Conservation (phyloP, 2,113 vertebrate genomes). For the Oncorhynchus clarkii region DNA sequence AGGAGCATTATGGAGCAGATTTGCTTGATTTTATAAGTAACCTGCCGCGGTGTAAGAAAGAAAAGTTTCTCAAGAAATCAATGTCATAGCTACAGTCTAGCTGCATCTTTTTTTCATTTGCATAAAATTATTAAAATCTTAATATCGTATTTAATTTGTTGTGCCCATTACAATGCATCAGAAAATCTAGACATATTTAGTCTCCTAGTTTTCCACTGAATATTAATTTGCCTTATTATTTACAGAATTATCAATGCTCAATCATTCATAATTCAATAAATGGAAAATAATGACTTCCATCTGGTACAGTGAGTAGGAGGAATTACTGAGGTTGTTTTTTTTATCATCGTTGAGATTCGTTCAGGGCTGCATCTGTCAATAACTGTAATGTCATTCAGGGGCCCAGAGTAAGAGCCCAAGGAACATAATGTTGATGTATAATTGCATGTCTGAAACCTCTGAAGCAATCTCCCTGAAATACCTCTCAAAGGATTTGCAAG, state of each 20-base stretch:
- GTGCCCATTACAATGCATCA: conserved; percentile 21
- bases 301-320: conserved; percentile 29
- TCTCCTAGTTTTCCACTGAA: conserved; percentile 22
- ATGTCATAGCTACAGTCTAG: background rate
- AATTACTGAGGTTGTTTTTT: background rate
- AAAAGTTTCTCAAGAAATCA: background rate
- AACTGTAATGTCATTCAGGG: conserved; percentile 13
- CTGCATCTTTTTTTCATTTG: background rate
- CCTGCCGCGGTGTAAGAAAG: background rate
- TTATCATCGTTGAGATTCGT: too few species aligned
- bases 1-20: background rate
- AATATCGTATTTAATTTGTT: conserved; percentile 23
- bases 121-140: background rate
- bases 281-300: conserved; percentile 33
- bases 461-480: background rate
- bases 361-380: conserved; percentile 32
- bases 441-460: too few species aligned
- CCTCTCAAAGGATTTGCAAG: too few species aligned
- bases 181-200: conserved; percentile 37
- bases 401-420: conserved; percentile 10
- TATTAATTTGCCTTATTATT: conserved; percentile 38
- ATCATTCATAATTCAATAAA: conserved; percentile 34
- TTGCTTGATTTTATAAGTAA: background rate
- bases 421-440: background rate
- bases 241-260: conserved; percentile 3